Conservation (phyloP, 2,888 invertebrate species). For the Mythimna impura region DNA sequence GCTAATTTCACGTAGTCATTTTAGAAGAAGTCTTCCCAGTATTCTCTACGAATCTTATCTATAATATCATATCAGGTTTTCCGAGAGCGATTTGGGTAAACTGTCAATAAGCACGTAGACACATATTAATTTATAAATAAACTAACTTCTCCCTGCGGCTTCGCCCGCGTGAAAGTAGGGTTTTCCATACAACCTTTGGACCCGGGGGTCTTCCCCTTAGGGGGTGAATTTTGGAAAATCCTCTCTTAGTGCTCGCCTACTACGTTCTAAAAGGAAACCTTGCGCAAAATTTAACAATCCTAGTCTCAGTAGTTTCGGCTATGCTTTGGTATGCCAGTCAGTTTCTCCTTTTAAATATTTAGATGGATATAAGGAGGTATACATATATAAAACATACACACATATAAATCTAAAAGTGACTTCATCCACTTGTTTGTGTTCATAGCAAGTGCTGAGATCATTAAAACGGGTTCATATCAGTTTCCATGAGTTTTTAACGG, state of each 20-base stretch:
- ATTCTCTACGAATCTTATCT: background rate
- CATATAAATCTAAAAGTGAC: background rate
- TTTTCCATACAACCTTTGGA: too few species aligned
- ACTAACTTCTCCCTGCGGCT: too few species aligned
- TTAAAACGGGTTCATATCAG: slow-evolving; percentile 74
- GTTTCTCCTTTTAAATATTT: too few species aligned
- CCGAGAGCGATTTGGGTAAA: background rate
- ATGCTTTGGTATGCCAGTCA: too few species aligned
- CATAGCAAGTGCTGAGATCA: slow-evolving; percentile 65
- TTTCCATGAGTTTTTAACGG: slow-evolving; percentile 78
- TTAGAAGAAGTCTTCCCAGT: background rate
- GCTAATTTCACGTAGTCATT: slow-evolving; percentile 56
- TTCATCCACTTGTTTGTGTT: slow-evolving; percentile 51
- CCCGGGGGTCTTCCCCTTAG: too few species aligned
- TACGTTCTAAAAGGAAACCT: too few species aligned
- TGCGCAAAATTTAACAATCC: too few species aligned
- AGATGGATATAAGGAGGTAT: slow-evolving; percentile 16
- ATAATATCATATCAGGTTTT: background rate
- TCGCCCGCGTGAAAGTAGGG: too few species aligned
- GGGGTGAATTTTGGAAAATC: too few species aligned
- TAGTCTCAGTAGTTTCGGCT: too few species aligned
- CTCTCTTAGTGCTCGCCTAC: too few species aligned
- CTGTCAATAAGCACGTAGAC: background rate
- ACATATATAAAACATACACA: background rate
- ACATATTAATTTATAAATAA: background rate